Conservation (phyloP, 2,113 vertebrate genomes). For the Xyrauchen texanus region DNA sequence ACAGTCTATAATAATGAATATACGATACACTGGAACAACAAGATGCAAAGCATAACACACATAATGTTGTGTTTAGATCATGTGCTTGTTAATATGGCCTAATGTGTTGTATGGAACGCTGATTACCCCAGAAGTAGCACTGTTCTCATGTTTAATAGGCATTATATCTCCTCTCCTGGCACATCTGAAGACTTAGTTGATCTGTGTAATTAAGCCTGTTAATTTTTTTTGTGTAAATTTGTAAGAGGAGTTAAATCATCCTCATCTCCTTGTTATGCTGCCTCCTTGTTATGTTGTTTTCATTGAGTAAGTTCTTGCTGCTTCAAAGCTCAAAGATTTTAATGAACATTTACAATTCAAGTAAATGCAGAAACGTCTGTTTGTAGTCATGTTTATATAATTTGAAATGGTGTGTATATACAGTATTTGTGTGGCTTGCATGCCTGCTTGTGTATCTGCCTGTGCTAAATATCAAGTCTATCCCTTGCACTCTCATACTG, state of each 20-base stretch:
- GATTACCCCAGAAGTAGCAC: constrained; percentile 57
- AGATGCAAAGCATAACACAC: constrained; percentile 24
- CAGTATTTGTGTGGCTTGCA: constrained; percentile 30
- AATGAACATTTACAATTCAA: constrained; percentile 45
- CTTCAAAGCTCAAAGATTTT: constrained; percentile 56
- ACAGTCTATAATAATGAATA: no score
- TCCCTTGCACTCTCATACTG: constrained; percentile 53
- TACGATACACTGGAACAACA: no score
- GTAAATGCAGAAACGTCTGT: constrained; percentile 33
- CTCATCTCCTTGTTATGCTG: constrained; percentile 66
- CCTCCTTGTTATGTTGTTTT: constrained; percentile 50
- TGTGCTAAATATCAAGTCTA: constrained; percentile 44
- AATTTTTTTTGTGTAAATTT: constrained; percentile 70
- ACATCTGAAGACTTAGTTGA: constrained; percentile 71
- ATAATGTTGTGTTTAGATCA: constrained; percentile 45
- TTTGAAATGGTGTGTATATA: constrained; percentile 49
- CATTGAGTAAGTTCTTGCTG: constrained; percentile 46
- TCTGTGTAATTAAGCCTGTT: constrained; percentile 74
- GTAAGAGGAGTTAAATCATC: constrained; percentile 71
- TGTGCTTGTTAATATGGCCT: constrained; percentile 46
- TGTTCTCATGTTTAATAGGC: constrained; percentile 69
- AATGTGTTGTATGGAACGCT: constrained; percentile 34
- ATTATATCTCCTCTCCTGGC: constrained; percentile 52
- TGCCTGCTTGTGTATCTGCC: constrained; percentile 49
- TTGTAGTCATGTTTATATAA: constrained; percentile 34